A percentile compares a stretch with the other conserved stretches of the same genome.
These are phyloP conservation scores for Micrastur ruficollis DNA, from an alignment of 2,797 vertebrate species.

Conservation along the genomic window DNA sequence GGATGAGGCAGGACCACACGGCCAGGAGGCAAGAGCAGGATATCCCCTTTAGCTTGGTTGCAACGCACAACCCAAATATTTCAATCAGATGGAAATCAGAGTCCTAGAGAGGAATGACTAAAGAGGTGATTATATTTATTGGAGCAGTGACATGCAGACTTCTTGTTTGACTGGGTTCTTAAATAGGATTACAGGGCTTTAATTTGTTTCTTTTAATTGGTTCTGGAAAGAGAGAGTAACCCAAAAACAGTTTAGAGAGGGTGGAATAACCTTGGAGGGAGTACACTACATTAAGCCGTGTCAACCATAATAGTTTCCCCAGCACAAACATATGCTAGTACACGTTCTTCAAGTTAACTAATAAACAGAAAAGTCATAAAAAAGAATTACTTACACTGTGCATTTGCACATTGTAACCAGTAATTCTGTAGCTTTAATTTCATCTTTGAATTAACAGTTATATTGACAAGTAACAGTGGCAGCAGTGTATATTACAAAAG, in stretches of 20 bases:
- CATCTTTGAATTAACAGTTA: not conserved
- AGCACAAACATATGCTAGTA: slow-evolving; percentile 19
- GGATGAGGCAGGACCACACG: not conserved
- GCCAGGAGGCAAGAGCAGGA: not conserved
- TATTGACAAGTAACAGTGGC: not conserved
- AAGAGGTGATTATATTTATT: not conserved
- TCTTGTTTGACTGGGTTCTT: not conserved
- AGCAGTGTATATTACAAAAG: not conserved
- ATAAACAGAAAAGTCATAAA: slow-evolving; percentile 45
- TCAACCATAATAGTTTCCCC: not conserved
- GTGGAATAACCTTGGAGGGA: slow-evolving; percentile 28
- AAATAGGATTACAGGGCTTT: slow-evolving; percentile 3
- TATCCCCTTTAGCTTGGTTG: not conserved
- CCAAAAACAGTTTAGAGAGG: not conserved
- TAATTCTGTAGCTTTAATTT: not conserved
- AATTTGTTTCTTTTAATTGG: slow-evolving; percentile 1
- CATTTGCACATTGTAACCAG: not conserved
- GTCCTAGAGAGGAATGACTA: not conserved
- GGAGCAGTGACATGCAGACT: not conserved
- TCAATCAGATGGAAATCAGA: not conserved
- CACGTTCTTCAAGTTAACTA: slow-evolving; percentile 61
- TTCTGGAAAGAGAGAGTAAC: not conserved
- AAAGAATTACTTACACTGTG: not conserved
- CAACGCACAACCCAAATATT: not conserved
- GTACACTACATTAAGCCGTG: not conserved